Evolutionary conservation across 2,797 vertebrate genomes (phyloP), one percentile per base, ranked within the genome.

Genomic region (Margarornis squamiger): DNA sequence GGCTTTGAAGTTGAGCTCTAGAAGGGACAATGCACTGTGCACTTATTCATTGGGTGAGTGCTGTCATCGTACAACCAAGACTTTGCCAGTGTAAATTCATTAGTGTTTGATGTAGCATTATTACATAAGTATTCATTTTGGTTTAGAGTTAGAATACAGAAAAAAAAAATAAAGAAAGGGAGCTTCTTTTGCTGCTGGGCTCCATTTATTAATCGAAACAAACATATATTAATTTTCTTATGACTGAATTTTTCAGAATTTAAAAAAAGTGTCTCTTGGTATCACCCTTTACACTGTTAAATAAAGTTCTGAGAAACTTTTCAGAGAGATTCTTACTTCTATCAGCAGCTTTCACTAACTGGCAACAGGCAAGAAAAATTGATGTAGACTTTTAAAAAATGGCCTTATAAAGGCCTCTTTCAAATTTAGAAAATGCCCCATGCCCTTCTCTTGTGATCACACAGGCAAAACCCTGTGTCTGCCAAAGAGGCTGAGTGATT

Each of bases 1-100:
- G 96, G 96, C 95, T 98, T 98, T 98, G 97, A 98, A 97, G 97
- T 95, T 93, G 97, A 93, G 91, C 95, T 92, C 90, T 88, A 91
- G 96, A 95, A 97, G 94, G 97, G 95, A 97, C 98, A 98, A 98
- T 97, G 97, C 95, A 96, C 97, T 98, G 97, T 98, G 97, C 97
- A 96, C 96, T 97, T 96, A 98, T 98, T 96, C 94, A 96, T 61
- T 89, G 86, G 66, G 88, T 88, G 78, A 88, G 65, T 91, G 83
- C 91, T 94, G 95, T 93, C 92, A 89, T 96, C 76, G 3, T 76
- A 62, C 75, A 83, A 76, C 79, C 87, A 67, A 86, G 75, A 38
- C 62, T 95, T 92, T 94, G 66, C 85, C 86, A 78, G 88, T 82
- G 90, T 90, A 96, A 95, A 96, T 95, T 94, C 86, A 95, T 85